A percentile compares a stretch with the other conserved stretches of the same genome.
Evolutionary conservation across 2,113 vertebrate species (phyloP).

Genomic region (Rhinolophus ferrumequinum): DNA sequence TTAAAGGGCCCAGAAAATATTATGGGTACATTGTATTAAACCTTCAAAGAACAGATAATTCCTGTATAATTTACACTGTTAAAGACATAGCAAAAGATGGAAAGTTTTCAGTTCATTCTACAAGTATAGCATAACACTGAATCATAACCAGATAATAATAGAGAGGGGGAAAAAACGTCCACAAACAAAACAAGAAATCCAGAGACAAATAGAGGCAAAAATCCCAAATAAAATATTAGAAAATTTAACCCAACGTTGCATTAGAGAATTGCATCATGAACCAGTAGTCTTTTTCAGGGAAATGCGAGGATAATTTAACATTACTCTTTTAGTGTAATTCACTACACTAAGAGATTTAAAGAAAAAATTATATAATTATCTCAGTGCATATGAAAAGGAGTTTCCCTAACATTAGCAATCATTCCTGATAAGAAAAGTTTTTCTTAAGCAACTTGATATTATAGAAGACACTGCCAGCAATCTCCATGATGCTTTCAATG

Average conservation of each 20-base stretch:
- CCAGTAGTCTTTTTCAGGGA: conserved; percentile 14
- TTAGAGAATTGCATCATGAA: conserved; percentile 16
- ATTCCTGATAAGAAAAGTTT: neutral
- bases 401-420: neutral
- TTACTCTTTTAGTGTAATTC: neutral
- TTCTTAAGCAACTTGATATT: neutral
- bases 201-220: conserved; percentile 50
- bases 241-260: neutral
- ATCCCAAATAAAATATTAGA: neutral
- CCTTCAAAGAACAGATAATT: conserved; percentile 54
- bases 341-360: neutral
- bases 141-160: conserved; percentile 47
- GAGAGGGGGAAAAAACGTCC: neutral
- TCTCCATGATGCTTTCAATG: neutral
- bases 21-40: neutral
- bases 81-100: neutral
- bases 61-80: neutral
- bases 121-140: conserved; percentile 31
- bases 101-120: conserved; percentile 39
- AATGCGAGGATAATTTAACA: neutral
- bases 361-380: neutral
- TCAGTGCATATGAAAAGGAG: neutral
- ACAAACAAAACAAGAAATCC: conserved; percentile 20
- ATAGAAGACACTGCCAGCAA: neutral
- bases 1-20: conserved; percentile 39